Conservation (phyloP, 64 coral and sea anemone species). For the Platygyra sinensis region DNA sequence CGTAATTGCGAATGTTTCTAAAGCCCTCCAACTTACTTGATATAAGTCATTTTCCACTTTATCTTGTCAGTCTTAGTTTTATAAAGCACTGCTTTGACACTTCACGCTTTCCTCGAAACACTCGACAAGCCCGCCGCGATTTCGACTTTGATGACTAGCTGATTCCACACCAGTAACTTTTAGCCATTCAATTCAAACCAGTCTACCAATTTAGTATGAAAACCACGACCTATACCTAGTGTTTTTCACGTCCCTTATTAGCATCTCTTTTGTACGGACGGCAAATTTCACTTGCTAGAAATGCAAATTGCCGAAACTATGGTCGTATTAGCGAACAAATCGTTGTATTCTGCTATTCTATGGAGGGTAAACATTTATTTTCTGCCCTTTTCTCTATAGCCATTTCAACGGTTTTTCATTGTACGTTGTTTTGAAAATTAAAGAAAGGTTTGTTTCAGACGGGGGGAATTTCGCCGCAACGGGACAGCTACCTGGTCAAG, state of each 20-base stretch:
- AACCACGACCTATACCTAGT: background rate
- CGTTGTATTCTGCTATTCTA: conserved; percentile 31
- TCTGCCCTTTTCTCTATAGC: conserved; percentile 13
- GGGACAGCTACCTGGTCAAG: background rate
- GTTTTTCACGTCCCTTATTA: conserved; percentile 17
- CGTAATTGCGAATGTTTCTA: background rate
- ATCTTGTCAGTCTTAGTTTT: conserved; percentile 1
- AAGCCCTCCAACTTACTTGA: conserved; percentile 37
- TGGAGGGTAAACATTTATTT: conserved; percentile 43
- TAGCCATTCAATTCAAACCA: background rate
- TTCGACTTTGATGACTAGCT: background rate
- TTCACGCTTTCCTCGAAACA: background rate
- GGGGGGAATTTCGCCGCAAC: conserved; percentile 9
- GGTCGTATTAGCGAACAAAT: conserved; percentile 49
- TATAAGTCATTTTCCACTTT: conserved; percentile 24
- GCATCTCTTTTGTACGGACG: conserved; percentile 31
- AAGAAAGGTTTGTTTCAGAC: conserved; percentile 18
- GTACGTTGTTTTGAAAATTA: conserved; percentile 39
- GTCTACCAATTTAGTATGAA: conserved; percentile 1
- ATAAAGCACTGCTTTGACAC: background rate
- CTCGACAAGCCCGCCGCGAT: background rate
- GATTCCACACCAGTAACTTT: background rate
- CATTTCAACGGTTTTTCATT: conserved; percentile 50
- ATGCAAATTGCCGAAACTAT: conserved; percentile 52
- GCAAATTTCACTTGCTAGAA: conserved; percentile 50